Conservation (phyloP, 2,113 vertebrate species). For the Panthera uncia region DNA sequence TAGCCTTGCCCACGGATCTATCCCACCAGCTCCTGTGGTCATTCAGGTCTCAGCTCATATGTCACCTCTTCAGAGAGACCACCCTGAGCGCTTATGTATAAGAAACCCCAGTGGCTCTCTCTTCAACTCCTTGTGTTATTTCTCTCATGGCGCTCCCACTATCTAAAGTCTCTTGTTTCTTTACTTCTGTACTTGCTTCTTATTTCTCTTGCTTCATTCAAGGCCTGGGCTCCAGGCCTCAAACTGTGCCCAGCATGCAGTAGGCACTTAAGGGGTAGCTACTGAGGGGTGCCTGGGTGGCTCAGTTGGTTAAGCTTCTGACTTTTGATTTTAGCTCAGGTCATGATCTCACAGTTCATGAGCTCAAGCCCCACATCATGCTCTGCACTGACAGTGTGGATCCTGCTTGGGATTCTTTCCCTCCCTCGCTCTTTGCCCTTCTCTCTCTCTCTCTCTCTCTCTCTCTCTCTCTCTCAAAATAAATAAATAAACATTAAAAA, state of each 20-base stretch:
- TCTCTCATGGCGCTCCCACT: neutral
- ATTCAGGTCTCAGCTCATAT: neutral
- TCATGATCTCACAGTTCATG: too few species aligned
- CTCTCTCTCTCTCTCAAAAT: too few species aligned
- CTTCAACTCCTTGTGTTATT: neutral
- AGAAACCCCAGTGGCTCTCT: neutral
- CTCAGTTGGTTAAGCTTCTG: too few species aligned
- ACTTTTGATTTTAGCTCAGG: too few species aligned
- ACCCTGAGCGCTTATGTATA: neutral
- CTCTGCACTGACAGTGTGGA: too few species aligned
- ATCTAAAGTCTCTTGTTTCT: neutral
- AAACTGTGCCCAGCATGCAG: rapidly evolving
- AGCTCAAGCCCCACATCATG: too few species aligned
- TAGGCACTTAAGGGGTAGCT: neutral
- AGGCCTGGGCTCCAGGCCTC: neutral
- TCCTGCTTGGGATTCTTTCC: too few species aligned
- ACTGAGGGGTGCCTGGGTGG: neutral
- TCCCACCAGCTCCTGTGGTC: neutral
- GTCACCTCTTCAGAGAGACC: neutral
- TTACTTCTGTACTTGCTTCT: neutral
- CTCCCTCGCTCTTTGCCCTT: too few species aligned
- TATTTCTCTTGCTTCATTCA: neutral
- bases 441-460: too few species aligned
- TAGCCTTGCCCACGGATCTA: neutral
- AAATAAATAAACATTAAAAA: too few species aligned